Evolutionary conservation across 2,888 invertebrate genomes (phyloP), one percentile per base, ranked within the genome.

Genomic region (Arenicola marina): DNA sequence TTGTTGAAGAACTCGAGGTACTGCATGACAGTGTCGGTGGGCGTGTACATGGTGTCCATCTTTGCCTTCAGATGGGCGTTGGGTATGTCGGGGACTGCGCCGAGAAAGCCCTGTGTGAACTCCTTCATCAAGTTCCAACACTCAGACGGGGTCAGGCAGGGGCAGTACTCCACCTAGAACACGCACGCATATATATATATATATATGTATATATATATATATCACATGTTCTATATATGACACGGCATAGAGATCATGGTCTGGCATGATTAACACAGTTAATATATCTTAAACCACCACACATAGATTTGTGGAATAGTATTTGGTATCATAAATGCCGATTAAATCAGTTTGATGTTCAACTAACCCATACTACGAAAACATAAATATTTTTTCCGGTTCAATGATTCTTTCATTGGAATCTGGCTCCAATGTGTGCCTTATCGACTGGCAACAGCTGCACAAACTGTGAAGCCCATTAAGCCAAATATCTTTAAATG

Each of bases 81-180:
- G 1, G 77, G 78, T 24, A 64, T 74, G 26, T 79, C 78, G 18
- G 63, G 7, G 1, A 90, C 87, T 1, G 89, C 89, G 0, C 95
- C 95, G 1, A 96, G 86, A 73, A 96, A 89, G 21, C 95, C 93
- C 83, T 94, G 93, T 58, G 95, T 86, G 80, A 96, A 92, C 84
- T 97, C 96, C 56, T 92, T 88, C 76, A 96, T 88, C 62, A 97
- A 87, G 68, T 92, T 92, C 93, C 95, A 96, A 66, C 95, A 95
- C 70, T 90, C 90, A 31, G 89, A 89, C 0, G 94, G 91, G 72
- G 95, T 90, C 0, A 92, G 89, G 83, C 95, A 95, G 0, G 96
- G 94, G 51, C 91, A 88, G 81, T 96, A 96, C 83, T 96, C 96
- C 21, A 94, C 90, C 91, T 86, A 75, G n/a, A 76, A 24, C 18